Percentiles rank a stretch among this genome's conserved stretches.
Conservation (phyloP, 2,113 vertebrate species). For the Phaethornis superciliosus region DNA sequence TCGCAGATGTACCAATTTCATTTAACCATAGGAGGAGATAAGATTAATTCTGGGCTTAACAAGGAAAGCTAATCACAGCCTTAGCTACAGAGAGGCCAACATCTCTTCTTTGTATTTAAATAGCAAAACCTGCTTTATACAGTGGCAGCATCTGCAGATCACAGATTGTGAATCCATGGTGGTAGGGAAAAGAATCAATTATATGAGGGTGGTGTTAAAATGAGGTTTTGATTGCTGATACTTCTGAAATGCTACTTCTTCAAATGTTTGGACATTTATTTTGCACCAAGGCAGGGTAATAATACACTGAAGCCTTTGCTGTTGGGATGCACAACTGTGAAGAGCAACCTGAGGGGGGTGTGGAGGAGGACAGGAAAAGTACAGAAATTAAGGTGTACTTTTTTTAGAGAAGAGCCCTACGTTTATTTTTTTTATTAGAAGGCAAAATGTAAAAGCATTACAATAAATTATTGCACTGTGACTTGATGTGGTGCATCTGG, state of each 20-base stretch:
- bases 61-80: background rate
- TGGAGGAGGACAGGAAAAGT: background rate
- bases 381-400: background rate
- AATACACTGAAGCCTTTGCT: background rate
- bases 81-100: background rate
- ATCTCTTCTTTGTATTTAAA: background rate
- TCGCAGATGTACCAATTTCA: background rate
- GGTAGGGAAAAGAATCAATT: background rate
- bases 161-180: background rate
- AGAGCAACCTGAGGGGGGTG: background rate
- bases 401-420: background rate
- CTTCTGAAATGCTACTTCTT: background rate
- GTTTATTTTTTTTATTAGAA: background rate
- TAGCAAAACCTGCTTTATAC: background rate
- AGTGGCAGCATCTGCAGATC: background rate
- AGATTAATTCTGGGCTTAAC: constrained; percentile 14
- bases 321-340: background rate
- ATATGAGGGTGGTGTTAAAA: background rate
- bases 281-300: background rate
- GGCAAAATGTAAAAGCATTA: background rate
- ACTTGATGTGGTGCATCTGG: background rate
- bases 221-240: background rate
- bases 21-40: background rate
- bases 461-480: background rate
- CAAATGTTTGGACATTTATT: background rate